These are phyloP conservation scores for Channa argus DNA, from an alignment of 2,113 vertebrate genomes.

Conservation along the genomic window DNA sequence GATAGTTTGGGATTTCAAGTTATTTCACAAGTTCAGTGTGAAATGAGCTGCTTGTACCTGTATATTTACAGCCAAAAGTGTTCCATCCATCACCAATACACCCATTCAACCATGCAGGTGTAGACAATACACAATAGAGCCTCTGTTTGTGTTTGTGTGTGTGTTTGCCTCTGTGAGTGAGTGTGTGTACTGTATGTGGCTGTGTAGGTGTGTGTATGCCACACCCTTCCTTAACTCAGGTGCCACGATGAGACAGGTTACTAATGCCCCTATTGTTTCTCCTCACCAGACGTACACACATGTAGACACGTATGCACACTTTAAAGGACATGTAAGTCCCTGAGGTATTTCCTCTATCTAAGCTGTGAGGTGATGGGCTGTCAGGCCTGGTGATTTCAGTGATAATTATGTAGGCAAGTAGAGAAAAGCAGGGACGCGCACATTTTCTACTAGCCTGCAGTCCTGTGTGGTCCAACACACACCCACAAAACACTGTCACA, in stretches of 20 bases:
- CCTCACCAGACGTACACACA: slow-evolving; percentile 16
- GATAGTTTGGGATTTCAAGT: slow-evolving; percentile 38
- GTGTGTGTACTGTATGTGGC: no score
- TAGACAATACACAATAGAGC: slow-evolving; percentile 70
- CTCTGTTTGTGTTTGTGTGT: slow-evolving; percentile 44
- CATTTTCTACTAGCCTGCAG: slow-evolving; percentile 20
- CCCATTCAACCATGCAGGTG: slow-evolving; percentile 21
- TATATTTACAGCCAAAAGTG: slow-evolving; percentile 8
- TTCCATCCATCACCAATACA: slow-evolving; percentile 28
- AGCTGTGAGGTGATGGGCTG: slow-evolving; percentile 70
- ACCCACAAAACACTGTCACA: slow-evolving; percentile 46
- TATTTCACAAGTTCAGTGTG: slow-evolving; percentile 20
- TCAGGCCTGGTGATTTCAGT: slow-evolving; percentile 61
- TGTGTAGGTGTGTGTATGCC: neutral
- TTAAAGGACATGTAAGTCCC: slow-evolving; percentile 57
- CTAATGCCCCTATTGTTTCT: slow-evolving; percentile 52
- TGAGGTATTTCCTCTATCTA: slow-evolving; percentile 71
- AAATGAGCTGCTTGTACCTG: slow-evolving; percentile 34
- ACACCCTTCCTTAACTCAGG: slow-evolving; percentile 34
- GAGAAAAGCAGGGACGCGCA: slow-evolving; percentile 7
- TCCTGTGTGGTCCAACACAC: slow-evolving; percentile 73
- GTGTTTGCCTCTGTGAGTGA: no score
- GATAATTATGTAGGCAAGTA: slow-evolving; percentile 58
- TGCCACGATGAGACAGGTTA: slow-evolving; percentile 55
- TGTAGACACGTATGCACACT: slow-evolving; percentile 47